Evolutionary conservation across 2,888 invertebrate genomes (phyloP).

Genomic region (Malacosoma neustria): DNA sequence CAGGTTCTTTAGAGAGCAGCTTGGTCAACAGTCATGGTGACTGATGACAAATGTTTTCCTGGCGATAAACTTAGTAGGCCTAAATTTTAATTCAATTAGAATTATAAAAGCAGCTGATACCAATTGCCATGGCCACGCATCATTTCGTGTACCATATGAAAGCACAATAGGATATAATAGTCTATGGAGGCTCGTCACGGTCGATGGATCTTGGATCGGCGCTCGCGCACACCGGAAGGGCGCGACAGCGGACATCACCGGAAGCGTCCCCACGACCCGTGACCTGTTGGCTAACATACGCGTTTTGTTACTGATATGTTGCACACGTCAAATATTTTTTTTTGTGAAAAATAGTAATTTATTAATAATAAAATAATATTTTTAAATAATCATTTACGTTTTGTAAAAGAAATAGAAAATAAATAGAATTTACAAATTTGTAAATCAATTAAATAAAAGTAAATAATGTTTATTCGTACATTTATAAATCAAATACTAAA

Average conservation of each 20-base stretch:
- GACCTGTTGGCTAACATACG: slow-evolving; percentile 49
- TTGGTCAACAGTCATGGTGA: no score
- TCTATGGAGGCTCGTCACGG: slow-evolving; percentile 44
- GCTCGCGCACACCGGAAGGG: slow-evolving; percentile 65
- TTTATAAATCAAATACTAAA: neutral
- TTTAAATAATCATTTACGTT: neutral
- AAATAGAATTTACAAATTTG: neutral
- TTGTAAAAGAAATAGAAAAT: neutral
- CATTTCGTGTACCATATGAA: slow-evolving; percentile 23
- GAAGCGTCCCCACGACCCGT: slow-evolving; percentile 57
- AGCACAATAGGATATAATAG: slow-evolving; percentile 51
- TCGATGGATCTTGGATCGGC: slow-evolving; percentile 28
- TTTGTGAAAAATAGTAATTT: neutral
- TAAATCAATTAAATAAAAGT: neutral
- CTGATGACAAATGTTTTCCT: no score
- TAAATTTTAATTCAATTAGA: neutral
- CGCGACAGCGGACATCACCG: slow-evolving; percentile 57
- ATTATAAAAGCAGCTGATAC: neutral
- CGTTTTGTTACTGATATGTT: slow-evolving; percentile 39
- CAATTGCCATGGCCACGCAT: neutral
- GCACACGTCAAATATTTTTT: slow-evolving; percentile 36
- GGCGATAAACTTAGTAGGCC: neutral
- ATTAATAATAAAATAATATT: no score
- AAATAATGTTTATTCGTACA: no score
- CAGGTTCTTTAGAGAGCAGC: no score